phyloP scores from a whole-genome alignment of 2,113 vertebrate genomes.

The Miniopterus natalensis region DNA sequence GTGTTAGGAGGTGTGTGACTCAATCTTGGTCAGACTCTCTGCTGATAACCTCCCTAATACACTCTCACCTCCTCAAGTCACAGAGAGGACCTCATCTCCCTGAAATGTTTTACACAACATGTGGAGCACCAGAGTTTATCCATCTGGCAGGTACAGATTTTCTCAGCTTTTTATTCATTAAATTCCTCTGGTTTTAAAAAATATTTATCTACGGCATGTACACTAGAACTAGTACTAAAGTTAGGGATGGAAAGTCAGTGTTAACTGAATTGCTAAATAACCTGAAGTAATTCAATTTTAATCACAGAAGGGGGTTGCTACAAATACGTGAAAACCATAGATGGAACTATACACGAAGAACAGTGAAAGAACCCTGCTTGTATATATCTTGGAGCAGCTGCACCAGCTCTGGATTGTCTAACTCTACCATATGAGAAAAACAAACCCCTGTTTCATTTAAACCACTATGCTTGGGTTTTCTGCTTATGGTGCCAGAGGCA shows the following conservation, averaged over 20 bases:
- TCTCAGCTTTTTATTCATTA: constrained; percentile 15
- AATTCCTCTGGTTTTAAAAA: neutral
- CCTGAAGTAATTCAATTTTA: neutral
- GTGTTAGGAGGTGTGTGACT: neutral
- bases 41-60: neutral
- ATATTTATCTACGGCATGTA: neutral
- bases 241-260: neutral
- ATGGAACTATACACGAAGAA: neutral
- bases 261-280: neutral
- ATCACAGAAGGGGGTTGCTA: neutral
- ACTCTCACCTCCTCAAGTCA: neutral
- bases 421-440: neutral
- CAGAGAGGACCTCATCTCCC: neutral
- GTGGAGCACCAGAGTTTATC: neutral
- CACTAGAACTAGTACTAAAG: neutral
- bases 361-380: neutral
- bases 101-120: neutral
- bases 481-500: neutral
- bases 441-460: neutral
- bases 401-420: neutral
- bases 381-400: neutral
- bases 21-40: neutral
- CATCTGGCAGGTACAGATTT: neutral
- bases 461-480: neutral
- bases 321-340: neutral